Percentiles rank a stretch among this genome's conserved stretches.
Evolutionary conservation across 2,888 invertebrate species (phyloP).

Genomic region (Ametastegia equiseti): DNA sequence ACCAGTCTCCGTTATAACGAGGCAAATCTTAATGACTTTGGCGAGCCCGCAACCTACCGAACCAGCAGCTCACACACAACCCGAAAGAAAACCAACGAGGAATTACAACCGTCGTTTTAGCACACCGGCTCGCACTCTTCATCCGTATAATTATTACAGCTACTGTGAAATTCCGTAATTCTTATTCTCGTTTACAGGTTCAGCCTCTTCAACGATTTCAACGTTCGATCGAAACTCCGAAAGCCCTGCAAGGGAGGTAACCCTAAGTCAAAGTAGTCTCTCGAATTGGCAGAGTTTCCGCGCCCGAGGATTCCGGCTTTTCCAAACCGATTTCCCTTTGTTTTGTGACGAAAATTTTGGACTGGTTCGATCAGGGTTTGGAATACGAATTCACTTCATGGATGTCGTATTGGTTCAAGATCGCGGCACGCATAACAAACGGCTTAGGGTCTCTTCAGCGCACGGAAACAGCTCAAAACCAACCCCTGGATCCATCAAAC

Average conservation of each 20-base stretch:
- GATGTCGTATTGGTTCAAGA: slow-evolving; percentile 4
- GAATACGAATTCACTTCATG: slow-evolving; percentile 28
- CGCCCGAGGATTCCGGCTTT: not conserved
- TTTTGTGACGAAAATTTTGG: slow-evolving; percentile 26
- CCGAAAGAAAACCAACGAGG: not conserved
- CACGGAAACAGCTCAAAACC: no score
- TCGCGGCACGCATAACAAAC: slow-evolving; percentile 27
- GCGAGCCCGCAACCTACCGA: not conserved
- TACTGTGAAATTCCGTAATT: no score
- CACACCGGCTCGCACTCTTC: not conserved
- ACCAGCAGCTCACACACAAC: not conserved
- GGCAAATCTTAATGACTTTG: slow-evolving; percentile 44
- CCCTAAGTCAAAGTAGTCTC: slow-evolving; percentile 18
- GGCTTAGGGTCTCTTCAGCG: not conserved
- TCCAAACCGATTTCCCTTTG: slow-evolving; percentile 36
- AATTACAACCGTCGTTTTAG: not conserved
- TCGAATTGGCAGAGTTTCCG: slow-evolving; percentile 28
- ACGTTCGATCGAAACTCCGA: not conserved
- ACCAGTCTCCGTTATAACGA: slow-evolving; percentile 45
- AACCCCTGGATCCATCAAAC: no score
- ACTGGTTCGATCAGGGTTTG: not conserved
- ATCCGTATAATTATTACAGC: not conserved
- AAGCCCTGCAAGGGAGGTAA: slow-evolving; percentile 4
- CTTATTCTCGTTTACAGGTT: not conserved
- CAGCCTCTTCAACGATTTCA: not conserved